Evolutionary conservation across 2,888 invertebrate genomes (phyloP).

Genomic region (Laspeyria flexula): DNA sequence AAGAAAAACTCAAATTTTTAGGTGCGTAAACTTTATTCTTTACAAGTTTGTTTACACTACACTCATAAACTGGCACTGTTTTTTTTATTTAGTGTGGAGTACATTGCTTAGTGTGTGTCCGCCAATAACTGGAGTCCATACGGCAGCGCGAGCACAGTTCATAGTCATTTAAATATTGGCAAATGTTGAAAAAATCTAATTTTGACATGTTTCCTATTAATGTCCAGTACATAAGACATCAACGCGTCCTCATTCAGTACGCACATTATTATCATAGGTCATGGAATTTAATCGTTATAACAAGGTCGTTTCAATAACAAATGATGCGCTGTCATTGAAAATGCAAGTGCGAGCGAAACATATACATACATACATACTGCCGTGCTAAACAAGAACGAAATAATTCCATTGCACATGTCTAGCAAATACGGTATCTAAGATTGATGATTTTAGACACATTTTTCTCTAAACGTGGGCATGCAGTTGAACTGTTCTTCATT

Average conservation of each 20-base stretch:
- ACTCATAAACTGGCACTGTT: slow-evolving; percentile 67
- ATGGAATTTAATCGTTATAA: slow-evolving; percentile 58
- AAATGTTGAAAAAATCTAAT: slow-evolving; percentile 24
- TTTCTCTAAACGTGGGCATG: no score
- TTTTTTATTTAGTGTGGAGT: slow-evolving; percentile 64
- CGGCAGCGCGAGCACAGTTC: slow-evolving; percentile 48
- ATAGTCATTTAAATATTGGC: slow-evolving; percentile 48
- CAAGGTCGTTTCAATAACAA: slow-evolving; percentile 63
- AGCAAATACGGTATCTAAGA: no score
- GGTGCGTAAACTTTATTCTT: slow-evolving; percentile 86
- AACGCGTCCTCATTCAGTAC: slow-evolving; percentile 64
- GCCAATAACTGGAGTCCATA: slow-evolving; percentile 70
- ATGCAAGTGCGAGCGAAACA: slow-evolving; percentile 50
- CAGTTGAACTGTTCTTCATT: no score
- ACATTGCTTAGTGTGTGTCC: slow-evolving; percentile 80
- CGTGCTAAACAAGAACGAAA: no score
- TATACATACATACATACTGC: slow-evolving; percentile 37
- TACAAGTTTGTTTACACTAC: slow-evolving; percentile 56
- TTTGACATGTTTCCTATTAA: slow-evolving; percentile 30
- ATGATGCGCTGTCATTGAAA: slow-evolving; percentile 66
- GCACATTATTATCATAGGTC: slow-evolving; percentile 57
- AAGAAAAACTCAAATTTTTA: slow-evolving; percentile 90
- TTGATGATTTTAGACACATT: no score
- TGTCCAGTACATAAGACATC: slow-evolving; percentile 69
- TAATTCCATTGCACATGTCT: no score